Percentiles rank a stretch among this genome's conserved stretches.
These are phyloP conservation scores for Leptocoma aspasia DNA, from an alignment of 2,113 vertebrate species.

Conservation along the genomic window DNA sequence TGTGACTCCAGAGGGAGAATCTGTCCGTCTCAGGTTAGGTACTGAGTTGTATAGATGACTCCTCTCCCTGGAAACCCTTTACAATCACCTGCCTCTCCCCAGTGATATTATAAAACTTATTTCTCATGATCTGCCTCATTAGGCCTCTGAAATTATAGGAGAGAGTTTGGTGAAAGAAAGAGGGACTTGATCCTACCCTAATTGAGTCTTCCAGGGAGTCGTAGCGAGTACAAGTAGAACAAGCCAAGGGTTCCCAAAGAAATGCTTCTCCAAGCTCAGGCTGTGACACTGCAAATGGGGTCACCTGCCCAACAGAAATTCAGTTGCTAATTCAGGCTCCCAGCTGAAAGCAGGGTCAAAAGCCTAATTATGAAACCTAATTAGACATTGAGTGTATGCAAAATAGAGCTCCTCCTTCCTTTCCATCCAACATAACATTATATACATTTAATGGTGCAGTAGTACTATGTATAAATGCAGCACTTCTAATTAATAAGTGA, in stretches of 20 bases:
- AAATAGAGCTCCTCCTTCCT: slow-evolving; percentile 36
- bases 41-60: not conserved
- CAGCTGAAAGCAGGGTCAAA: slow-evolving; percentile 50
- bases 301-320: slow-evolving; percentile 50
- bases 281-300: slow-evolving; percentile 33
- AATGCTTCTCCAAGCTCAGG: not conserved
- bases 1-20: not conserved
- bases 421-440: not conserved
- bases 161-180: not conserved
- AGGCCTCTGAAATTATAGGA: not conserved
- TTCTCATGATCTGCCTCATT: not conserved
- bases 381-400: slow-evolving; percentile 23
- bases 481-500: not conserved
- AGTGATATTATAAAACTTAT: not conserved
- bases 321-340: slow-evolving; percentile 41
- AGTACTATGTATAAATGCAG: not conserved
- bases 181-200: not conserved
- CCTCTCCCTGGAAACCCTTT: not conserved
- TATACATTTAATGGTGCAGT: not conserved
- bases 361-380: slow-evolving; percentile 46
- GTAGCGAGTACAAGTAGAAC: not conserved
- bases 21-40: not conserved
- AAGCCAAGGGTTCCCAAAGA: slow-evolving; percentile 14
- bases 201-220: not conserved
- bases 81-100: not conserved